A percentile compares a stretch with the other conserved stretches of the same genome.
These are phyloP conservation scores for Lasioglossum malachurum DNA, from an alignment of 2,888 invertebrate genomes.

Conservation along the genomic window DNA sequence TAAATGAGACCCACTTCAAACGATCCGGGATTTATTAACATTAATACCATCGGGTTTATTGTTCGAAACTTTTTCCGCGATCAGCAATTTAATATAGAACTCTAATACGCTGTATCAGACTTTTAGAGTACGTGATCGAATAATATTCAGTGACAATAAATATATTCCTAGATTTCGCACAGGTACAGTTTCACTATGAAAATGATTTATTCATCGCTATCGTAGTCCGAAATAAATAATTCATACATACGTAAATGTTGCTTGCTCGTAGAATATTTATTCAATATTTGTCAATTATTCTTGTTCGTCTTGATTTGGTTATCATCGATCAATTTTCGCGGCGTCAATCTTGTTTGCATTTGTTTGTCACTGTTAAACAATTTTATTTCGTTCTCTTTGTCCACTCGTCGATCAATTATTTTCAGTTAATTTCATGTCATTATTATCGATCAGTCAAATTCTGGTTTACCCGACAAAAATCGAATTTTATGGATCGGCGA, in stretches of 20 bases:
- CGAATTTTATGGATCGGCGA: neutral
- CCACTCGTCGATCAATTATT: neutral
- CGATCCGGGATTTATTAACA: neutral
- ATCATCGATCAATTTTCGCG: neutral
- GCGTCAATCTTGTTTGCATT: neutral
- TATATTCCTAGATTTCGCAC: neutral
- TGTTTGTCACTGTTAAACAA: neutral
- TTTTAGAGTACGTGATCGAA: neutral
- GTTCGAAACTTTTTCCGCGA: neutral
- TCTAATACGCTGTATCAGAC: neutral
- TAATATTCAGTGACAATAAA: neutral
- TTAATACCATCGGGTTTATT: neutral
- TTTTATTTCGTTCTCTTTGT: neutral
- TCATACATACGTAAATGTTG: neutral
- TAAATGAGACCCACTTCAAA: slow-evolving; percentile 7
- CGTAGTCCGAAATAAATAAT: neutral
- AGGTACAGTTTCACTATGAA: neutral
- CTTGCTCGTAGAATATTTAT: neutral
- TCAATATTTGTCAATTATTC: neutral
- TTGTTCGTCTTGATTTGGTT: neutral
- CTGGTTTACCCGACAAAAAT: neutral
- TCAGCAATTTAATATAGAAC: neutral
- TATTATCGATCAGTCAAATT: neutral
- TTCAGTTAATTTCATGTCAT: neutral
- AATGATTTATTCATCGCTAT: neutral